Evolutionary conservation across 2,888 invertebrate species (phyloP).

Genomic region (Empis livida): DNA sequence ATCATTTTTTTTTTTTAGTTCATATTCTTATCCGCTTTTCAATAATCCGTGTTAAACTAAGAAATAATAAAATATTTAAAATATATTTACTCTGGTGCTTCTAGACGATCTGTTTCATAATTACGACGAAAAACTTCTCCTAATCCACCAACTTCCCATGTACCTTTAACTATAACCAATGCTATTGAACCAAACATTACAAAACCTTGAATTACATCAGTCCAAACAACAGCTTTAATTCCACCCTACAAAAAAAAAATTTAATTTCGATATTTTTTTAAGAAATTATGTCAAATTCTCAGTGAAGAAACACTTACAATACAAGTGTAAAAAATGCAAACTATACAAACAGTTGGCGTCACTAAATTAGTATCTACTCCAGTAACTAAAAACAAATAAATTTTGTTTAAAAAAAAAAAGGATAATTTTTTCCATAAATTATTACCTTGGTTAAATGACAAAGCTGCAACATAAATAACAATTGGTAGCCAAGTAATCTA

Average conservation of each 20-base stretch:
- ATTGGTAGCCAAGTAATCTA: constrained; percentile 30
- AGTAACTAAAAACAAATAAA: constrained; percentile 21
- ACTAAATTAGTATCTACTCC: constrained; percentile 70
- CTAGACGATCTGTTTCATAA: constrained; percentile 53
- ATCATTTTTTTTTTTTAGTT: no score
- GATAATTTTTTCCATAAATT: neutral
- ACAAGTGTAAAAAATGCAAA: constrained; percentile 80
- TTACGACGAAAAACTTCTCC: constrained; percentile 51
- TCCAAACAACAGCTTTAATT: constrained; percentile 71
- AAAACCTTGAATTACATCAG: constrained; percentile 65
- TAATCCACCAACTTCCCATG: constrained; percentile 56
- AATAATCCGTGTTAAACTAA: no score
- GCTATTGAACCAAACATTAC: constrained; percentile 64
- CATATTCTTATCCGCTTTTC: no score
- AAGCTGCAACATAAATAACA: constrained; percentile 55
- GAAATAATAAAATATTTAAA: no score
- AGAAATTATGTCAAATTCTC: no score
- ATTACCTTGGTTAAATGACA: constrained; percentile 65
- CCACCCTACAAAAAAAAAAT: constrained; percentile 49
- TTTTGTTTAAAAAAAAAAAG: neutral
- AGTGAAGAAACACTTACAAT: constrained; percentile 48
- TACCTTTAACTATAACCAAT: constrained; percentile 59
- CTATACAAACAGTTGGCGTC: constrained; percentile 64
- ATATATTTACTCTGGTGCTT: constrained; percentile 48
- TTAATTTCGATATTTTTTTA: no score